Conservation (phyloP, 2,113 vertebrate genomes). For the Upupa epops region DNA sequence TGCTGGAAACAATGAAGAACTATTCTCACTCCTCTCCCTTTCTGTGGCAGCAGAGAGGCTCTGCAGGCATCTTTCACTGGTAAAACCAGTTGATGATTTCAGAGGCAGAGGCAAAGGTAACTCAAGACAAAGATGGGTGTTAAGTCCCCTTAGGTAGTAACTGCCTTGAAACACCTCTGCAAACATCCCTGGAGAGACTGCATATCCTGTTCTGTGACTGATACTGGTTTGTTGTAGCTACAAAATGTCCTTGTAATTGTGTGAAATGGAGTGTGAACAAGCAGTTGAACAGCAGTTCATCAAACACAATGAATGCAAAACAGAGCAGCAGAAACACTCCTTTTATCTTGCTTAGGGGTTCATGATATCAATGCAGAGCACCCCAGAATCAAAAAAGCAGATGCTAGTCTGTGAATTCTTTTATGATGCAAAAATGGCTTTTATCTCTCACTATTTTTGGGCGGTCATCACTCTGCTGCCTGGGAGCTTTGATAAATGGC, state of each 20-base stretch:
- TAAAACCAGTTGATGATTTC: background rate
- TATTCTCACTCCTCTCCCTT: background rate
- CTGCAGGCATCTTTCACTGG: background rate
- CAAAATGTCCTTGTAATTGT: background rate
- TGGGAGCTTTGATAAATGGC: background rate
- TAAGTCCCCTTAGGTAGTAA: background rate
- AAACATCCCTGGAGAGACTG: background rate
- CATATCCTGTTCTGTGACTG: background rate
- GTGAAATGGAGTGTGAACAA: conserved; percentile 55
- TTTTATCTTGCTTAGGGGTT: conserved; percentile 14
- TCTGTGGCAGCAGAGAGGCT: background rate
- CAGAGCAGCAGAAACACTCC: background rate
- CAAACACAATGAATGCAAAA: conserved; percentile 18
- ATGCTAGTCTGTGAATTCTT: conserved; percentile 14
- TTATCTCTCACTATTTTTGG: conserved; percentile 24
- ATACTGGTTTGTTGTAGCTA: conserved; percentile 11
- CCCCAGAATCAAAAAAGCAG: conserved; percentile 26
- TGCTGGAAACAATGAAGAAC: background rate
- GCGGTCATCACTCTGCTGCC: background rate
- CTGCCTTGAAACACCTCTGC: background rate
- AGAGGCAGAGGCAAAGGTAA: background rate
- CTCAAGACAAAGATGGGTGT: background rate
- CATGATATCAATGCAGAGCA: background rate
- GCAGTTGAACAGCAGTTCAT: conserved; percentile 11
- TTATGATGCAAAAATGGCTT: conserved; percentile 53